These are phyloP conservation scores for Tethea ocularis DNA, from an alignment of 2,888 invertebrate species.

Conservation along the genomic window DNA sequence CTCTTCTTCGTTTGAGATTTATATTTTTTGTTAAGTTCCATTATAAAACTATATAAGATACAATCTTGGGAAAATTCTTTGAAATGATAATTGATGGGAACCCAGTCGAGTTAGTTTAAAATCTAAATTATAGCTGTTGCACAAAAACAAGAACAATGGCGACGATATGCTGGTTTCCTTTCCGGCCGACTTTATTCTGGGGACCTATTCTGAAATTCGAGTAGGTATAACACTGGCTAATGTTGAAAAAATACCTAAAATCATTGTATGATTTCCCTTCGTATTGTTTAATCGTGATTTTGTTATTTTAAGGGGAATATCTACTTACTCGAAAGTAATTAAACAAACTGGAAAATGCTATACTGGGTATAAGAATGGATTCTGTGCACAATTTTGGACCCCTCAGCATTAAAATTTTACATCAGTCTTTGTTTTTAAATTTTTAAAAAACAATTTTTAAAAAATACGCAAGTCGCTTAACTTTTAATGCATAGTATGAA, in stretches of 20 bases:
- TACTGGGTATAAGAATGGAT: too few species aligned
- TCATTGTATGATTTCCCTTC: too few species aligned
- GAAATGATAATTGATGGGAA: conserved; percentile 4
- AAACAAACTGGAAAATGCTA: too few species aligned
- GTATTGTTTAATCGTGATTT: not conserved
- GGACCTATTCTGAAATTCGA: conserved; percentile 25
- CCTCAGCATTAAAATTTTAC: too few species aligned
- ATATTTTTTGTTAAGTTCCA: not conserved
- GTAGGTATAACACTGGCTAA: conserved; percentile 3
- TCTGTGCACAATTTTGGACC: too few species aligned
- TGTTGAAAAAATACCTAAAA: too few species aligned
- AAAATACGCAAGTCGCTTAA: too few species aligned
- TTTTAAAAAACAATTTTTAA: too few species aligned
- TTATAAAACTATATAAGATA: not conserved
- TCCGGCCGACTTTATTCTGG: conserved; percentile 27
- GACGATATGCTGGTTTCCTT: conserved; percentile 16
- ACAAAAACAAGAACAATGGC: conserved; percentile 44
- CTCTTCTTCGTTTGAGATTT: not conserved
- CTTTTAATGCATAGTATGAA: too few species aligned
- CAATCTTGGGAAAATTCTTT: conserved; percentile 3
- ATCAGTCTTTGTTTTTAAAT: too few species aligned
- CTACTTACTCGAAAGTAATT: too few species aligned
- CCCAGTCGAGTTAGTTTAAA: conserved; percentile 12
- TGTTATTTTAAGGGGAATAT: too few species aligned
- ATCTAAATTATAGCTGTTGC: conserved; percentile 27